These are phyloP conservation scores for Zaprionus taronus DNA, from an alignment of 1,140 invertebrate species.

Conservation along the genomic window DNA sequence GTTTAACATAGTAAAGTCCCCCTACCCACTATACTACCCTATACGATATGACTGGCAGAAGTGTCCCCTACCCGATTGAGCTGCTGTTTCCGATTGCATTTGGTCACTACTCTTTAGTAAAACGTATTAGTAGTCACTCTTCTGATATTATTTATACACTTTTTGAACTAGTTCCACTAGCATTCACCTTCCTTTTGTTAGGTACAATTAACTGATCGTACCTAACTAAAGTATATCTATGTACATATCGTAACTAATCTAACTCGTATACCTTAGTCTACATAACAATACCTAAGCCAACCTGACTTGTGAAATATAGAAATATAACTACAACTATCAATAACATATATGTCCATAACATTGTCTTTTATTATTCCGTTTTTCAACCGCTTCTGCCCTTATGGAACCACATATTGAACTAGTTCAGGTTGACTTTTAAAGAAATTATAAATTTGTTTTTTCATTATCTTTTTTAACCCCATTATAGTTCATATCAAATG, in stretches of 20 bases:
- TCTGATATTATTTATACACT: not conserved
- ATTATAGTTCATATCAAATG: too few relatives aligned
- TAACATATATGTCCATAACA: too few relatives aligned
- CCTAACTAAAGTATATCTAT: too few relatives aligned
- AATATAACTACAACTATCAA: too few relatives aligned
- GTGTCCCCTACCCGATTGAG: not conserved
- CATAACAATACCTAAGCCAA: too few relatives aligned
- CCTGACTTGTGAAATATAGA: too few relatives aligned
- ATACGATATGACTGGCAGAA: not conserved
- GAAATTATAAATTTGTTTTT: too few relatives aligned
- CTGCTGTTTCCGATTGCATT: not conserved
- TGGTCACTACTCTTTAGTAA: not conserved
- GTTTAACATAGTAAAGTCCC: not conserved
- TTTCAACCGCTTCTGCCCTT: not conserved
- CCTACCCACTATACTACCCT: not conserved
- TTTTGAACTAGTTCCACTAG: not conserved
- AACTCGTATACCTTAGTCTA: too few relatives aligned
- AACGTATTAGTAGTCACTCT: not conserved
- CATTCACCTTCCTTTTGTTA: not conserved
- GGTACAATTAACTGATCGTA: too few relatives aligned
- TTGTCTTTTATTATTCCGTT: too few relatives aligned
- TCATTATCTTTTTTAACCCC: too few relatives aligned
- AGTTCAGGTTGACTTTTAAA: not conserved
- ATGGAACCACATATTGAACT: not conserved
- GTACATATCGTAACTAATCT: too few relatives aligned